phyloP scores from a whole-genome alignment of 2,797 vertebrate genomes.

The Lagocephalus sceleratus region DNA sequence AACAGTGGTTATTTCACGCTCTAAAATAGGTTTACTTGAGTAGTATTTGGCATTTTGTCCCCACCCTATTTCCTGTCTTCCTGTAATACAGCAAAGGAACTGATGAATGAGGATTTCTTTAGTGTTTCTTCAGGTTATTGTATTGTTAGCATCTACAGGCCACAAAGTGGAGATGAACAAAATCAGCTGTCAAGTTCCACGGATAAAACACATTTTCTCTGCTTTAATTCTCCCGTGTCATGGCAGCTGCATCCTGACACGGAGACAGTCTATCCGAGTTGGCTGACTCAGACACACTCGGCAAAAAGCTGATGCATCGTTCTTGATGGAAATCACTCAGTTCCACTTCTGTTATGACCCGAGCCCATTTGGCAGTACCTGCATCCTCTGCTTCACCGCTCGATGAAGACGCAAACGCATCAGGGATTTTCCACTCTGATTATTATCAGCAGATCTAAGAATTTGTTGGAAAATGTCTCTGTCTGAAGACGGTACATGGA shows the following conservation, averaged over 20 bases:
- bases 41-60: not conserved
- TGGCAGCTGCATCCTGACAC: slow-evolving; percentile 48
- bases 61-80: not conserved
- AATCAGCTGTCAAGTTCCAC: slow-evolving; percentile 30
- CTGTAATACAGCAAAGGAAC: not conserved
- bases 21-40: not conserved
- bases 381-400: slow-evolving; percentile 38
- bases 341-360: slow-evolving; percentile 47
- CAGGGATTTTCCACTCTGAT: slow-evolving; percentile 37
- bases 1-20: not conserved
- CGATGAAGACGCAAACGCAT: slow-evolving; percentile 13
- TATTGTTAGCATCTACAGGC: not conserved
- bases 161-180: slow-evolving; percentile 7
- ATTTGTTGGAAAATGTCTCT: slow-evolving; percentile 1
- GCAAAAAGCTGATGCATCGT: slow-evolving; percentile 26
- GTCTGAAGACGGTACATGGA: no score
- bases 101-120: no score
- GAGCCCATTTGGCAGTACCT: slow-evolving; percentile 31
- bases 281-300: not conserved
- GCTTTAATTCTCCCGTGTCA: slow-evolving; percentile 38
- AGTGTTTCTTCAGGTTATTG: no score
- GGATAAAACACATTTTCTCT: slow-evolving; percentile 40
- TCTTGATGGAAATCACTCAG: slow-evolving; percentile 26
- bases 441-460: slow-evolving; percentile 19
- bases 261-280: slow-evolving; percentile 43